phyloP scores from a whole-genome alignment of 53 echinoderm and acorn worm species.

The Arbacia lixula region DNA sequence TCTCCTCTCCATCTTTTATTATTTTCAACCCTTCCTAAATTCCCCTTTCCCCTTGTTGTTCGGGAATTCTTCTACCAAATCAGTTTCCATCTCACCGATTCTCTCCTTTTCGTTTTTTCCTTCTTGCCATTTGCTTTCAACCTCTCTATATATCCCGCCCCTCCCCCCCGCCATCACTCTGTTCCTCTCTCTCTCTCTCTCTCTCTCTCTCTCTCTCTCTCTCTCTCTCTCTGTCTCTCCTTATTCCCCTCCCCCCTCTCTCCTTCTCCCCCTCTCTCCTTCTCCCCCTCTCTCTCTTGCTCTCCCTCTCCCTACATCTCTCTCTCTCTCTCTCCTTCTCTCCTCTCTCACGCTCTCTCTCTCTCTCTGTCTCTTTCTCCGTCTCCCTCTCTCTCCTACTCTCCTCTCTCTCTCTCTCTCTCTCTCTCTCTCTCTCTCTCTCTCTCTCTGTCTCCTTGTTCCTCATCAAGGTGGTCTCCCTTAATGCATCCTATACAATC shows the following conservation, averaged over 20 bases:
- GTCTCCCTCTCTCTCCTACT: neutral
- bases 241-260: no score
- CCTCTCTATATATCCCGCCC: neutral
- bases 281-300: neutral
- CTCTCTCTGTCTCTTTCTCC: neutral
- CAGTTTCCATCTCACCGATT: neutral
- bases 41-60: neutral
- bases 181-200: neutral
- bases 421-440: neutral
- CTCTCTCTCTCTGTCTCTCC: no score
- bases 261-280: neutral
- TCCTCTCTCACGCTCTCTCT: constrained; percentile 1
- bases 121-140: no score
- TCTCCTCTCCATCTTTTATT: neutral
- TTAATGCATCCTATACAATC: no score
- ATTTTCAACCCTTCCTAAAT: neutral
- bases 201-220: neutral
- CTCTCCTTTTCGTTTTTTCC: neutral
- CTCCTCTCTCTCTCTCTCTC: neutral
- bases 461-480: no score
- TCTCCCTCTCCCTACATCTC: neutral
- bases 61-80: neutral
- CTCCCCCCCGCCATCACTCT: no score
- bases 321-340: neutral
- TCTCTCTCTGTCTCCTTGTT: neutral